Evolutionary conservation across 2,113 vertebrate genomes (phyloP).

Genomic region (Microcebus murinus): DNA sequence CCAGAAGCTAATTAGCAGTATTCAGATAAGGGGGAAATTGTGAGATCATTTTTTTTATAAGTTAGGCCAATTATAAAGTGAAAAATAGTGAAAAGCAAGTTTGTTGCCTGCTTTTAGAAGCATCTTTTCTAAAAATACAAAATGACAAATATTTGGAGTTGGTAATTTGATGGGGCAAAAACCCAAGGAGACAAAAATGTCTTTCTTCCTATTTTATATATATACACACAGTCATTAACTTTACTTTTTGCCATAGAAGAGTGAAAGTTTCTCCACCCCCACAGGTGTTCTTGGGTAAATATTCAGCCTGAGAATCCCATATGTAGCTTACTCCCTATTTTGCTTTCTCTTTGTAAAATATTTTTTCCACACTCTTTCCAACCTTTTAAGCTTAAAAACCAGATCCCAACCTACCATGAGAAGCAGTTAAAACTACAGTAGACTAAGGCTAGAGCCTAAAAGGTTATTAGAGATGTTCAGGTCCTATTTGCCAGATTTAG

Average conservation of each 20-base stretch:
- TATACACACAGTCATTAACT: conserved; percentile 3
- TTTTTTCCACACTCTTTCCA: neutral
- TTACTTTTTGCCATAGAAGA: neutral
- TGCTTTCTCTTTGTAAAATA: conserved; percentile 26
- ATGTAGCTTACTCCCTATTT: conserved; percentile 55
- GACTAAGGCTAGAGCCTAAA: neutral
- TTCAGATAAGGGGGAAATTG: conserved; percentile 27
- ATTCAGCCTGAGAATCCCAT: neutral
- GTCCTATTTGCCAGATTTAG: neutral
- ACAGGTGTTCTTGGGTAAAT: neutral
- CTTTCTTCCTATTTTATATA: conserved; percentile 19
- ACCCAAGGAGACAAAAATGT: neutral
- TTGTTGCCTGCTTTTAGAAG: conserved; percentile 60
- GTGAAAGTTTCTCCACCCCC: neutral
- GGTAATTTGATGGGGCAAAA: conserved; percentile 45
- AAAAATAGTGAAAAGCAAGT: neutral
- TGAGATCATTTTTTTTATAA: neutral
- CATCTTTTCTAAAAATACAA: conserved; percentile 37
- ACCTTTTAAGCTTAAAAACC: conserved; percentile 38
- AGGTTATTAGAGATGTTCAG: neutral
- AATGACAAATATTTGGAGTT: conserved; percentile 46
- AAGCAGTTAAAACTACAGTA: conserved; percentile 42
- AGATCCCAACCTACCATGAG: conserved; percentile 14
- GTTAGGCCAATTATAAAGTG: neutral
- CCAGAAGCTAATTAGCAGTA: neutral